phyloP scores from a whole-genome alignment of 2,113 vertebrate species.

The Sander vitreus region DNA sequence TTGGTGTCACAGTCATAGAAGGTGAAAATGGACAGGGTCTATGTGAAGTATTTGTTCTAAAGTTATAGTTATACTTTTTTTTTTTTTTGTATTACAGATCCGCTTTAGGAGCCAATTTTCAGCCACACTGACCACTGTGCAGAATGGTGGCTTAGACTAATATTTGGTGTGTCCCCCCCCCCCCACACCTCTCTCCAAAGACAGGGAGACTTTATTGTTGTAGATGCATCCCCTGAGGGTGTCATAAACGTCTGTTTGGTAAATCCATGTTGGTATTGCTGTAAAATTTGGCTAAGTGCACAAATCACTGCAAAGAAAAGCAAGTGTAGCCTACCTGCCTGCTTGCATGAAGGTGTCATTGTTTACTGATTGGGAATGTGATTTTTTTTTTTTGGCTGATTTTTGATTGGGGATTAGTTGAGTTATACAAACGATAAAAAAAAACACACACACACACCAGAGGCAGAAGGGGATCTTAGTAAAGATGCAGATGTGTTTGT shows the following conservation, averaged over 20 bases:
- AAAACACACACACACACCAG: no score
- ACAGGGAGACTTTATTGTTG: conserved; percentile 64
- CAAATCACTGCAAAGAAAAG: conserved; percentile 36
- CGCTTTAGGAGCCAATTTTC: not conserved
- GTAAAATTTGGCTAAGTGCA: conserved; percentile 38
- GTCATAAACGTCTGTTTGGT: conserved; percentile 60
- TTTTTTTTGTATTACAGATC: conserved; percentile 19
- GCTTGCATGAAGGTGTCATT: not conserved
- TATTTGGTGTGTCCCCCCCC: conserved; percentile 39
- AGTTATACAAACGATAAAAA: not conserved
- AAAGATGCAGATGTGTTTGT: not conserved
- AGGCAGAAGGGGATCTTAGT: not conserved
- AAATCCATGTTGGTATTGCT: conserved; percentile 34
- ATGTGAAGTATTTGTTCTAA: conserved; percentile 36
- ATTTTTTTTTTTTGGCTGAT: not conserved
- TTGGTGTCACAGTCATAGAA: conserved; percentile 47
- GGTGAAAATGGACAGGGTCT: conserved; percentile 20
- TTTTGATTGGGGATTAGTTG: not conserved
- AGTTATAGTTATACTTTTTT: conserved; percentile 25
- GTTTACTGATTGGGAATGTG: conserved; percentile 14
- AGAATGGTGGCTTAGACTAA: conserved; percentile 53
- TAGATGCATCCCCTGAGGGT: conserved; percentile 41
- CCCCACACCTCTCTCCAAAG: conserved; percentile 3
- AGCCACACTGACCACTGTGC: conserved; percentile 42
- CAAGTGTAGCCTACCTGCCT: not conserved